Evolutionary conservation across 1,140 invertebrate genomes (phyloP).

Genomic region (Lepidurus arcticus): DNA sequence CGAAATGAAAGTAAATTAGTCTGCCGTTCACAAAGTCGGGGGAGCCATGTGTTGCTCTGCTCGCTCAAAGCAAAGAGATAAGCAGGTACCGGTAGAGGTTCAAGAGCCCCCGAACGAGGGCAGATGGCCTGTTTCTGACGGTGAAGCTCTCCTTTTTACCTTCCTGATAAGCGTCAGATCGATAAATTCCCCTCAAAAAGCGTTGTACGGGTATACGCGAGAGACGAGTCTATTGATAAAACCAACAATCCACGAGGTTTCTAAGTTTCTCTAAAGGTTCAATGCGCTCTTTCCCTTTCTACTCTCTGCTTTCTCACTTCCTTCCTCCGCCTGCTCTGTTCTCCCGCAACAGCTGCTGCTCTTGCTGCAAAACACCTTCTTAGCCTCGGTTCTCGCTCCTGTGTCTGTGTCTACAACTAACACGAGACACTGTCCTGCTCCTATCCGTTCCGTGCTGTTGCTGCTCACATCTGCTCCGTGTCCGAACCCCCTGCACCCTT

Average conservation of each 20-base stretch:
- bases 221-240: not conserved
- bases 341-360: not conserved
- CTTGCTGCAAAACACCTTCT: not conserved
- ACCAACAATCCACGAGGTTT: no score
- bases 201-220: not conserved
- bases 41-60: not conserved
- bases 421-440: no score
- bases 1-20: not conserved
- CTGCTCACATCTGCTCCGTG: constrained; percentile 5
- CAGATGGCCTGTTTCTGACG: not conserved
- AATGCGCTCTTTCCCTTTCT: no score
- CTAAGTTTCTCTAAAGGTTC: no score
- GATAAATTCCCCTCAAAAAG: not conserved
- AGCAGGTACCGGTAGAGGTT: not conserved
- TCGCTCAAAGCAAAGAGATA: not conserved
- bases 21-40: not conserved
- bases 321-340: no score
- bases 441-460: constrained; percentile 7
- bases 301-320: no score
- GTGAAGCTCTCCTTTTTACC: not conserved
- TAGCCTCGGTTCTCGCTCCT: not conserved
- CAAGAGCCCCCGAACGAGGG: not conserved
- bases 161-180: not conserved
- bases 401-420: no score
- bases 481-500: not conserved